Evolutionary conservation across 2,888 invertebrate genomes (phyloP), one percentile per base, ranked within the genome.

Genomic region (Drosophila pseudotalamancana): DNA sequence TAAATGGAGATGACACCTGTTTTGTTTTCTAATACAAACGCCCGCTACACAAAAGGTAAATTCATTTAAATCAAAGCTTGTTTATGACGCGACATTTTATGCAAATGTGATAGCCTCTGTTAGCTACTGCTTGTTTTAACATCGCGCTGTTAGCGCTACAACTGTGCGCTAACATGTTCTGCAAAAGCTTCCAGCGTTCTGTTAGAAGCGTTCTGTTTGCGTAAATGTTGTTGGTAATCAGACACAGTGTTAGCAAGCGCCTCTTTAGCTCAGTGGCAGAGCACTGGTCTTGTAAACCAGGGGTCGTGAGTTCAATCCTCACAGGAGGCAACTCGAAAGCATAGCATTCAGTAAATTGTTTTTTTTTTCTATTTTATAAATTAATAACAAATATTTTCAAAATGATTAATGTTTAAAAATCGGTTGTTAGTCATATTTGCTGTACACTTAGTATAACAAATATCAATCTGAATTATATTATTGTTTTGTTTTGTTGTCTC

Each of bases 221-320:
- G 72, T 75, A 72, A 32, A 54, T 39, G 9, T 3, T 77, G 48
- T 40, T 39, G 45, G 8, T 27, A 39, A 45, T 80, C 64, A 57
- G 82, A 51, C 79, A 50, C 8, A 16, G 0, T 4, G 3, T 9
- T 11, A 18, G 2, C 75, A 81, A 64, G 64, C 61, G 95, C 95
- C 95, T 95, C 95, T 95, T 95, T 96, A 95, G 95, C 95, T 95
- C 95, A 95, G 95, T 95, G 95, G 95, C 94, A 95, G 95, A 95
- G 95, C 95, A 95, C 95, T 95, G 95, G 95, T 95, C 95, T 96
- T 95, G 95, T 95, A 95, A 95, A 95, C 95, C 95, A 95, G 95
- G 95, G 95, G 95, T 95, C 95, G 95, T 95, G 95, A 95, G 95
- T 95, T 95, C 95, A 95, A 95, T 95, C 95, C 95, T 95, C 95